phyloP scores from a whole-genome alignment of 2,797 vertebrate genomes.

The Tadarida brasiliensis region DNA sequence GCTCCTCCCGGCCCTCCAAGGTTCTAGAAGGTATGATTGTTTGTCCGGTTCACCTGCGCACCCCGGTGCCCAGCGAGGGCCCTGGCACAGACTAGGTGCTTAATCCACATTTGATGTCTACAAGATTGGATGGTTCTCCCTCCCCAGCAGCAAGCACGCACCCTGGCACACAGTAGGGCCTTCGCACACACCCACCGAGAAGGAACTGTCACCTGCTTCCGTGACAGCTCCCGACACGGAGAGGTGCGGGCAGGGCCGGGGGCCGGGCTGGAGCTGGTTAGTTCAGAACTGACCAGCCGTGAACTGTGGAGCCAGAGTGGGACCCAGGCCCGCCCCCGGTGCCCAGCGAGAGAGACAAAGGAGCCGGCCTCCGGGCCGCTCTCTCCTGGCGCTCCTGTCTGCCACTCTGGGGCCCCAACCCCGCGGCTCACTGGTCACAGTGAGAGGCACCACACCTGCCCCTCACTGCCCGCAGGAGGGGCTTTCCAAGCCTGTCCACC shows the following conservation, averaged over 20 bases:
- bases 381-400: too few species aligned
- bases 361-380: too few species aligned
- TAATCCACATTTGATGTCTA: accelerated
- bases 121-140: accelerated
- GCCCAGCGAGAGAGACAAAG: neutral
- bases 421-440: neutral
- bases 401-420: accelerated
- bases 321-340: neutral
- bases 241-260: neutral
- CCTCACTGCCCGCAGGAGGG: neutral
- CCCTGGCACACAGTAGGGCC: accelerated
- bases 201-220: conserved; percentile 57
- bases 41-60: neutral
- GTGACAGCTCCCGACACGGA: conserved; percentile 41
- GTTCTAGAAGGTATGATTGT: neutral
- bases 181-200: neutral
- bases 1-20: neutral
- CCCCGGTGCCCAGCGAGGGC: neutral
- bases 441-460: neutral
- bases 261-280: neutral
- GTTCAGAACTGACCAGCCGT: neutral
- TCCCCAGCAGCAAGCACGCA: neutral
- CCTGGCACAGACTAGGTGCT: accelerated
- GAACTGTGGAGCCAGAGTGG: accelerated
- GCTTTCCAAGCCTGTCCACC: neutral